phyloP scores from a whole-genome alignment of 2,888 invertebrate species.

The Muschampia plurimacula region DNA sequence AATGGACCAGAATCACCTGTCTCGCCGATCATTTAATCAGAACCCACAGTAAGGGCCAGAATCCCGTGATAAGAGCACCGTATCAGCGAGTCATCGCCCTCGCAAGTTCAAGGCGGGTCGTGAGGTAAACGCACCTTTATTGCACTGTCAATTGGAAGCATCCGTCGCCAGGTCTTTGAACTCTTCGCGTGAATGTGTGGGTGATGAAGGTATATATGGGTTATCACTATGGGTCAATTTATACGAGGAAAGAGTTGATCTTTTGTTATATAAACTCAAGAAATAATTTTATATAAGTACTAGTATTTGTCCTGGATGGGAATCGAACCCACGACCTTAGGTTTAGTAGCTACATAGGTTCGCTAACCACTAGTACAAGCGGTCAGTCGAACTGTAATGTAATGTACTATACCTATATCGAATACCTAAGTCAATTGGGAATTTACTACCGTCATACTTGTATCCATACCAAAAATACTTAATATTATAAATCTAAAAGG shows the following conservation, averaged over 20 bases:
- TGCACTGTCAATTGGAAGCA: slow-evolving; percentile 67
- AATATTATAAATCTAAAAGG: too few species aligned
- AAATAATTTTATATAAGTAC: not conserved
- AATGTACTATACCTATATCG: too few species aligned
- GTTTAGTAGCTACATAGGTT: too few species aligned
- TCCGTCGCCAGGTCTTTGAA: slow-evolving; percentile 67
- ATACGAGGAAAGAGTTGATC: not conserved
- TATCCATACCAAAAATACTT: too few species aligned
- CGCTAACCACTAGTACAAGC: too few species aligned
- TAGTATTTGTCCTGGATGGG: too few species aligned
- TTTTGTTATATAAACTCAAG: not conserved
- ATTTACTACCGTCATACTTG: too few species aligned
- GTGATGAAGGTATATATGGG: slow-evolving; percentile 52
- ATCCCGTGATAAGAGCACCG: slow-evolving; percentile 35
- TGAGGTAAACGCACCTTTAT: slow-evolving; percentile 78
- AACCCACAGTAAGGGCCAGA: slow-evolving; percentile 41
- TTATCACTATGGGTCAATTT: slow-evolving; percentile 19
- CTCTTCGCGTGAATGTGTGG: slow-evolving; percentile 47
- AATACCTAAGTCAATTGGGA: too few species aligned
- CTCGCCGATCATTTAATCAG: slow-evolving; percentile 39
- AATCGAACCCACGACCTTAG: too few species aligned
- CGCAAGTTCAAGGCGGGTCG: slow-evolving; percentile 76
- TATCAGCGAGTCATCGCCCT: slow-evolving; percentile 44
- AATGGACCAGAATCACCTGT: slow-evolving; percentile 36
- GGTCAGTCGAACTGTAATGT: too few species aligned